phyloP scores from a whole-genome alignment of 2,888 invertebrate species.

The Euclidia mi region DNA sequence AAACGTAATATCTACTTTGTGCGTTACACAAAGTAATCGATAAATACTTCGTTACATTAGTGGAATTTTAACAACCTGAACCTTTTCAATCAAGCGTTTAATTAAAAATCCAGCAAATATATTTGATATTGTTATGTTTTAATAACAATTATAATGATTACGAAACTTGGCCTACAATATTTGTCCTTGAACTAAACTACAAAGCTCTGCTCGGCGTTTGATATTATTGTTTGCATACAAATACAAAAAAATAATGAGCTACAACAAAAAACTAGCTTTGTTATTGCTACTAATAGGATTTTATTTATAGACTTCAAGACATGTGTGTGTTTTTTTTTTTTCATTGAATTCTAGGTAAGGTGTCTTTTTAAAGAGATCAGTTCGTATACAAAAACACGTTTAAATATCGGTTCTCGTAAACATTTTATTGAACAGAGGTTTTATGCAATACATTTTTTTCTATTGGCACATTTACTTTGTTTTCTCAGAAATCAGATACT shows the following conservation, averaged over 20 bases:
- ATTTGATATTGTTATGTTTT: slow-evolving; percentile 17
- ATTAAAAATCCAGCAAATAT: slow-evolving; percentile 3
- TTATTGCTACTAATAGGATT: slow-evolving; percentile 14
- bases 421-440: too few relatives aligned
- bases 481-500: too few relatives aligned
- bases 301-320: slow-evolving; percentile 17
- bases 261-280: slow-evolving; percentile 27
- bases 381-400: too few relatives aligned
- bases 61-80: background rate
- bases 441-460: too few relatives aligned
- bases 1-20: too few relatives aligned
- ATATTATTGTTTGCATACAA: slow-evolving; percentile 41
- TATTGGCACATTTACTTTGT: too few relatives aligned
- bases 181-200: slow-evolving; percentile 38
- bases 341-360: background rate
- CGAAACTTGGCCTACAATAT: slow-evolving; percentile 14
- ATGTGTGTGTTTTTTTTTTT: background rate
- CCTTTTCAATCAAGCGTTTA: slow-evolving; percentile 15
- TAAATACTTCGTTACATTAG: too few relatives aligned
- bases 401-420: too few relatives aligned
- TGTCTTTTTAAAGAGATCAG: too few relatives aligned
- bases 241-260: slow-evolving; percentile 21
- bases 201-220: slow-evolving; percentile 21
- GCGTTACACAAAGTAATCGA: too few relatives aligned
- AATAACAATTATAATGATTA: slow-evolving; percentile 43